Evolutionary conservation across 1,140 invertebrate genomes (phyloP), one percentile per base, ranked within the genome.

Genomic region (Tetragonula clypearis): DNA sequence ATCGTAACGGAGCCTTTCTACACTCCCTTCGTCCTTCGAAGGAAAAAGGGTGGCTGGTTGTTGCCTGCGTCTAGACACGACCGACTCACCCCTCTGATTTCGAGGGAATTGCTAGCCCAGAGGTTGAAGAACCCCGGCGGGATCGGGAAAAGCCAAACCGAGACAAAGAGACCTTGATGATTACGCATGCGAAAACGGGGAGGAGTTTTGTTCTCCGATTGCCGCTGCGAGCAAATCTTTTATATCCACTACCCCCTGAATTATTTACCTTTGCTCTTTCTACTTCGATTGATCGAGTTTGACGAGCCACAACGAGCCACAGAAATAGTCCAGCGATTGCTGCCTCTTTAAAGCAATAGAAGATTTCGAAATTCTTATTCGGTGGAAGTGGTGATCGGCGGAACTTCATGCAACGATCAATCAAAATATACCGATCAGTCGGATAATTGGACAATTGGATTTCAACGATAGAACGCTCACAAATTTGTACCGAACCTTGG

Each of bases 41-140:
- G 41, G 41, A 74, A 66, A 75, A 82, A 83, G 86, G 81, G 79
- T 87, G 35, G 74, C 55, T 19, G 83, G 79, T 87, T 90, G 83
- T 79, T 84, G 77, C 88, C 79, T 84, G 77, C 88, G 91, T 92
- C 91, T 92, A 92, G 90, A 92, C 90, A 23, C 76, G 80, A 76
- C 66, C 90, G 79, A 60, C 83, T 82, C 90, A 86, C 89, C 89
- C 73, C 87, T 87, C 79, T 87, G 87, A 85, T 90, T 91, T 90
- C 84, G 87, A 79, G 74, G 84, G 90, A 88, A 87, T 88, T 87
- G 84, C 90, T 83, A 85, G 53, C 62, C 15, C 6, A 19, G 83
- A 89, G 86, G 87, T 87, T 90, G 77, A 89, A 88, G 75, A 89
- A 90, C 91, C 87, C 83, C 80, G 73, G 79, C 66, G 78, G 84